Conservation (phyloP, 1,140 invertebrate genomes). For the Copidosoma floridanum region DNA sequence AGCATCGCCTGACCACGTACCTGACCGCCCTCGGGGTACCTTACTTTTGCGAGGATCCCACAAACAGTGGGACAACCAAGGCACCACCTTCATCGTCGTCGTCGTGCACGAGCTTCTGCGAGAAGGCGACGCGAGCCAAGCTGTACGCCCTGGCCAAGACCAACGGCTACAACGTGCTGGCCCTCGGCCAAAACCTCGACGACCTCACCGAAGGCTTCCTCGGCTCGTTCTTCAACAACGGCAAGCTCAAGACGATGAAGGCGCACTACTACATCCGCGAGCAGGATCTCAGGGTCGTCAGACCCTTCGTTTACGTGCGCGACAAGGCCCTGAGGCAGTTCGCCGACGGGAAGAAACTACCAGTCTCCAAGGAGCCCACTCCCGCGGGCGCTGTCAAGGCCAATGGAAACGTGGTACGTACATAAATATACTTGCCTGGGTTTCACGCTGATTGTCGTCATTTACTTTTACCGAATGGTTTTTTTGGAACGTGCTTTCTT, state of each 20-base stretch:
- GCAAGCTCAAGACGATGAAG: constrained; percentile 76
- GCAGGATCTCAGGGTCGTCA: constrained; percentile 77
- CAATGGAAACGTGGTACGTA: too few relatives aligned
- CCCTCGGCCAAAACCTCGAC: constrained; percentile 84
- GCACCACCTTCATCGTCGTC: not conserved
- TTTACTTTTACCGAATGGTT: too few relatives aligned
- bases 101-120: constrained; percentile 61
- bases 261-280: constrained; percentile 77
- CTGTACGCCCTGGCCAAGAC: constrained; percentile 74
- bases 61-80: constrained; percentile 29
- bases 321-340: constrained; percentile 73
- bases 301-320: constrained; percentile 85
- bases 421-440: too few relatives aligned
- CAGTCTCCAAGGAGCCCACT: constrained; percentile 61
- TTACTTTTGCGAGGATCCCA: constrained; percentile 71
- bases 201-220: constrained; percentile 82
- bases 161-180: constrained; percentile 81
- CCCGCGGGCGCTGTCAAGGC: too few relatives aligned
- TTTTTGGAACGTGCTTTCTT: too few relatives aligned
- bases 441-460: too few relatives aligned
- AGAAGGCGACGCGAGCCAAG: constrained; percentile 68
- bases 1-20: constrained; percentile 68
- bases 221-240: constrained; percentile 80
- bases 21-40: constrained; percentile 66
- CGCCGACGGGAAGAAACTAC: constrained; percentile 66